phyloP scores from a whole-genome alignment of 2,797 vertebrate species.

The Oryzias sinensis region DNA sequence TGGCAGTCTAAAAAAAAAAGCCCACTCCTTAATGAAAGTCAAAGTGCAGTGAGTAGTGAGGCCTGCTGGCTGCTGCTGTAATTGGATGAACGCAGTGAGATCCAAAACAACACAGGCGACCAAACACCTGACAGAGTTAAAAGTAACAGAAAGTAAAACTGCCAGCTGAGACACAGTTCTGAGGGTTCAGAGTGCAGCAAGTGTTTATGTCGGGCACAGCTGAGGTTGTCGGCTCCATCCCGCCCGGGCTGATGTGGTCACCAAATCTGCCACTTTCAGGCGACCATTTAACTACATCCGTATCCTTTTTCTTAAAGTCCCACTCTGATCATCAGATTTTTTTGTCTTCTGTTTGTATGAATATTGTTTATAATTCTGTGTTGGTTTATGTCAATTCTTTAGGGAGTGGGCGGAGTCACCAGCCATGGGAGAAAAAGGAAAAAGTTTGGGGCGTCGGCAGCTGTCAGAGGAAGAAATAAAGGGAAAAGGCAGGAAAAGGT shows the following conservation, averaged over 20 bases:
- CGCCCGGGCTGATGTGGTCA: conserved; percentile 53
- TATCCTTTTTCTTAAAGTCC: conserved; percentile 46
- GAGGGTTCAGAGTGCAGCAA: conserved; percentile 44
- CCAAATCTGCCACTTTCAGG: conserved; percentile 69
- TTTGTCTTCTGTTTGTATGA: no score
- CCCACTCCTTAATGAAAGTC: conserved; percentile 26
- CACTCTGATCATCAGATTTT: no score
- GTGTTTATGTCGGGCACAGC: conserved; percentile 59
- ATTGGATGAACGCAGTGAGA: conserved; percentile 20
- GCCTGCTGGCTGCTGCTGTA: conserved; percentile 28
- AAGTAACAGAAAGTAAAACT: conserved; percentile 41
- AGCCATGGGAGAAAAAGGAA: no score
- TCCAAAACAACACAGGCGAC: conserved; percentile 38
- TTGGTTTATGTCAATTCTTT: no score
- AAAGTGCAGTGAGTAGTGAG: conserved; percentile 11
- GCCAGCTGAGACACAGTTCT: conserved; percentile 27
- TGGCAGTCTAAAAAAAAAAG: conserved; percentile 27
- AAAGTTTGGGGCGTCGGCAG: no score
- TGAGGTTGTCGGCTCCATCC: conserved; percentile 20
- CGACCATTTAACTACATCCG: conserved; percentile 47
- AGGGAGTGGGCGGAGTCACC: no score
- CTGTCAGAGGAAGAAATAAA: no score
- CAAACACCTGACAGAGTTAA: conserved; percentile 41
- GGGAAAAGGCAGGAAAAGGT: no score
- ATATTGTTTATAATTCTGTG: no score